These are phyloP conservation scores for Columba janthina DNA, from an alignment of 2,113 vertebrate species.

Conservation along the genomic window DNA sequence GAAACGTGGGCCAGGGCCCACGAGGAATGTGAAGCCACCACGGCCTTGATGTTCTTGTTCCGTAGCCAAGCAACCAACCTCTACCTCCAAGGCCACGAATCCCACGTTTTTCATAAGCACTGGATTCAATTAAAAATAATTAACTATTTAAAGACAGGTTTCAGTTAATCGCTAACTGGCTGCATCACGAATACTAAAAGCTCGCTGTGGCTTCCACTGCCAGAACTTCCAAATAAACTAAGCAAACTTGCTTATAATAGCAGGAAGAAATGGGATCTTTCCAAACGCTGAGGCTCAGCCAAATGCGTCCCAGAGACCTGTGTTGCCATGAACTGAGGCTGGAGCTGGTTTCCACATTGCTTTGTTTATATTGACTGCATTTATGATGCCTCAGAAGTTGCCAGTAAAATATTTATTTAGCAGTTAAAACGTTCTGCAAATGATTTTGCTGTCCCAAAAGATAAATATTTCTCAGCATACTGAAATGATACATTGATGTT, in stretches of 20 bases:
- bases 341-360: slow-evolving; percentile 67
- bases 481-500: slow-evolving; percentile 70
- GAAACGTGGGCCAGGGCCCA: fast-evolving
- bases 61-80: neutral
- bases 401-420: slow-evolving; percentile 80
- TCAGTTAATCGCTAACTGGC: neutral
- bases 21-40: neutral
- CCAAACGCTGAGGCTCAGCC: slow-evolving; percentile 45
- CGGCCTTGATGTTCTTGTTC: neutral
- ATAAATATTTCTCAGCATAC: slow-evolving; percentile 72
- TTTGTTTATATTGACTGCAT: slow-evolving; percentile 78
- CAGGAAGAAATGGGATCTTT: slow-evolving; percentile 58
- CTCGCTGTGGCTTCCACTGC: neutral
- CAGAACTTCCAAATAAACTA: slow-evolving; percentile 63
- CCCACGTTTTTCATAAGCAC: neutral
- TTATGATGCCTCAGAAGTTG: slow-evolving; percentile 77
- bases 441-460: slow-evolving; percentile 77
- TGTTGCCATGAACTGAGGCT: slow-evolving; percentile 22
- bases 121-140: neutral
- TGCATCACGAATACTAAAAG: neutral
- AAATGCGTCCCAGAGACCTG: slow-evolving; percentile 68
- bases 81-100: neutral
- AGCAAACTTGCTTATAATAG: slow-evolving; percentile 68
- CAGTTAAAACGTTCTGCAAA: slow-evolving; percentile 77
- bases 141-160: neutral